Conservation (phyloP, 2,888 invertebrate species). For the Apamea monoglypha region DNA sequence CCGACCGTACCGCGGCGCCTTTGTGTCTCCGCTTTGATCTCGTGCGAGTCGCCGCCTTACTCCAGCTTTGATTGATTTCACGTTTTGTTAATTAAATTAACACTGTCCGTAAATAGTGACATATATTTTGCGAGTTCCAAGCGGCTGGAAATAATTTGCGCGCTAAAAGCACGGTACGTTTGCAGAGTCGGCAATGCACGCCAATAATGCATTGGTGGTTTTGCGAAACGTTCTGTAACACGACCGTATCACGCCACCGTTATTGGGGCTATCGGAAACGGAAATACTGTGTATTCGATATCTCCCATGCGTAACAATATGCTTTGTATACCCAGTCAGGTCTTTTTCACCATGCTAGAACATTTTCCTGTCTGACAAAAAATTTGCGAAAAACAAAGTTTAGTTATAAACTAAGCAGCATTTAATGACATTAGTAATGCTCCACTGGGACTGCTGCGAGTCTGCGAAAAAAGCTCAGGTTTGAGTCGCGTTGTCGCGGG, state of each 20-base stretch:
- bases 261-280: constrained; percentile 26
- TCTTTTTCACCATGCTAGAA: too few relatives aligned
- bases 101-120: constrained; percentile 64
- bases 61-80: constrained; percentile 80
- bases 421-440: constrained; percentile 49
- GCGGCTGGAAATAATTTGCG: constrained; percentile 46
- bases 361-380: neutral
- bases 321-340: neutral
- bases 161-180: constrained; percentile 42
- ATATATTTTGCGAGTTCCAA: constrained; percentile 60
- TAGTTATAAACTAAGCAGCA: constrained; percentile 36
- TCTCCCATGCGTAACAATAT: neutral
- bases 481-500: constrained; percentile 37
- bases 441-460: neutral
- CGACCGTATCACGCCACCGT: constrained; percentile 2
- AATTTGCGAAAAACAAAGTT: constrained; percentile 3
- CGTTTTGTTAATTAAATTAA: constrained; percentile 80
- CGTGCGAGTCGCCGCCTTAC: constrained; percentile 71
- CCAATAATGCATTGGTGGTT: constrained; percentile 47
- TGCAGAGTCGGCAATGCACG: constrained; percentile 41
- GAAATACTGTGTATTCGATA: neutral
- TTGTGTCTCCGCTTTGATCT: constrained; percentile 80
- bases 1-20: constrained; percentile 72
- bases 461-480: constrained; percentile 39
- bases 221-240: constrained; percentile 42